Base-by-base conservation (phyloP, 1,140 invertebrate species). In the Calliphora vicina region DNA sequence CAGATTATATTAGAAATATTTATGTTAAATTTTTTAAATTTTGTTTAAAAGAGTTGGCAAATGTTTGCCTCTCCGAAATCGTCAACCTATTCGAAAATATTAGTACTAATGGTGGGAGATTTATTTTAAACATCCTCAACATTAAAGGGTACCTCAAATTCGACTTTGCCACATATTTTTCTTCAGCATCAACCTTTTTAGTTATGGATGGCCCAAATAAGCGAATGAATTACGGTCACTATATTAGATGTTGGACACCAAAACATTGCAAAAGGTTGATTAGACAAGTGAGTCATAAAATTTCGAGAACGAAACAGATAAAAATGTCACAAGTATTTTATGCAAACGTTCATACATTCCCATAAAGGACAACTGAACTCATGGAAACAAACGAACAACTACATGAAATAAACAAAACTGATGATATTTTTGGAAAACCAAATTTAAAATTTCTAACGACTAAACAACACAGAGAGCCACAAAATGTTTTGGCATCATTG, bases 251-350 rank as follows among this genome's bases (percentile, higher is more conserved):
- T 13, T 43, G 74, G 73, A 73, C 27, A 76, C 17, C 29, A 42
- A 76, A 45, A 20, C 20, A 78, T 20, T 78, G 74, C 35, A 78
- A 45, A 43, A 78, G 74, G 35, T 45, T 78, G 74, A 78, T 78
- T 78, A 78, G 74, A 78, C 74, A 78, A 78, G 74, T 78, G 42
- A 78, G 74, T 78, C 74, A 78, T 78, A 78, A 78, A 76, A 76
- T 76, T 42, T 76, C 15, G 73, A 15, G 29, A 76, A 42, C 13
- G 29, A 15, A 78, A 35, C 35, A 78, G 74, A 45, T 78, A 78
- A 78, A 78, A 42, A 78, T 78, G 74, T 78, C 74, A 78, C 35
- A 43, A 3, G 26, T 29, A 35, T 27, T 74, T 74, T 42, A 74
- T 74, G 72, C 6, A n/a, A n/a, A n/a, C 45, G 12, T 50, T 50